Conservation (phyloP, 1,140 invertebrate genomes). For the Pantala flavescens region DNA sequence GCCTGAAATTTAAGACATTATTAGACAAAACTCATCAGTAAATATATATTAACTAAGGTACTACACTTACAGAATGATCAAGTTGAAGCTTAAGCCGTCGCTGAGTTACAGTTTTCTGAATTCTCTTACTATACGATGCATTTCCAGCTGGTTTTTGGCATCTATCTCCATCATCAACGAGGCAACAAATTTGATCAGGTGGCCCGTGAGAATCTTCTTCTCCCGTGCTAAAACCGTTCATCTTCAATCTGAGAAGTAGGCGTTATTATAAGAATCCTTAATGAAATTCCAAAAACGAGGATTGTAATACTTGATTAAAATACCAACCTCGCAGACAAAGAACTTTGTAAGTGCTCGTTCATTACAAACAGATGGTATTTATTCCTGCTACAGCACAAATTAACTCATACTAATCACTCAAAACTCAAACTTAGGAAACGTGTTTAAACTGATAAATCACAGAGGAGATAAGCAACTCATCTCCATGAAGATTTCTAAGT, state of each 20-base stretch:
- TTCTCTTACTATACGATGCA: conserved; percentile 91
- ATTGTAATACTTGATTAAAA: not conserved
- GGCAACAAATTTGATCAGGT: conserved; percentile 84
- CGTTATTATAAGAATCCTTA: not conserved
- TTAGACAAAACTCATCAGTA: not conserved
- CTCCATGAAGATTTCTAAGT: no score
- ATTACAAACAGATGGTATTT: not conserved
- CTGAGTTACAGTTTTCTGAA: conserved; percentile 92
- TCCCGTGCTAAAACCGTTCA: conserved; percentile 81
- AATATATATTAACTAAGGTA: not conserved
- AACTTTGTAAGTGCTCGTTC: not conserved
- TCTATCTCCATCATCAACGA: conserved; percentile 78
- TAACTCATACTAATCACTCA: no score
- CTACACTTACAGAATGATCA: conserved; percentile 60
- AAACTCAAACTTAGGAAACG: no score
- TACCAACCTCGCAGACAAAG: not conserved
- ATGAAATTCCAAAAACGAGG: not conserved
- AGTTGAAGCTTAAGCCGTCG: conserved; percentile 79
- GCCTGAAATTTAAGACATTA: conserved; percentile 46
- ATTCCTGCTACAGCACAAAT: no score
- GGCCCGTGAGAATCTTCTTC: conserved; percentile 75
- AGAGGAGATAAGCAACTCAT: no score
- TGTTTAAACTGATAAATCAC: no score
- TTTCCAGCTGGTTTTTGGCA: conserved; percentile 84
- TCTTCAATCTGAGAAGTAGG: conserved; percentile 24